Conservation (phyloP, 2,113 vertebrate genomes). For the Acrocephalus arundinaceus region DNA sequence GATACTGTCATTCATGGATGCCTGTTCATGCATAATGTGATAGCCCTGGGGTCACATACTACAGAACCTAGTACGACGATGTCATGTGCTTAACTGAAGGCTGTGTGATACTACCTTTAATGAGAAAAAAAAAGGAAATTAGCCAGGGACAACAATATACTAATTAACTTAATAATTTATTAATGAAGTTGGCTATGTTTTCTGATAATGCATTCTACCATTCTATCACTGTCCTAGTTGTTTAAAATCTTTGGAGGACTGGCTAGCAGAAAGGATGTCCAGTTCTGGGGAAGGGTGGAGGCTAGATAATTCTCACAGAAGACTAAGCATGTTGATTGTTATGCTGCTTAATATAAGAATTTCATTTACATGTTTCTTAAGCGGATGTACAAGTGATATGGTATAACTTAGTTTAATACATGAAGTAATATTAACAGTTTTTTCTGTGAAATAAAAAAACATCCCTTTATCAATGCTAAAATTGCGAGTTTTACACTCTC, state of each 20-base stretch:
- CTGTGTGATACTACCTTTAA: slow-evolving; percentile 50
- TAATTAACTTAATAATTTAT: slow-evolving; percentile 65
- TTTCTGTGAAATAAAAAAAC: not conserved
- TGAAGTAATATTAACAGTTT: not conserved
- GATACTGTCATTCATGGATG: slow-evolving; percentile 42
- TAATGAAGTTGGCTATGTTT: slow-evolving; percentile 54
- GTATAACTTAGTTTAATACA: not conserved
- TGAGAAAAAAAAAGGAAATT: slow-evolving; percentile 41
- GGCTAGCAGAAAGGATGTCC: not conserved
- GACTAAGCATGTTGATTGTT: not conserved
- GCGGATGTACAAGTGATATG: not conserved
- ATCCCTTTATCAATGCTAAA: not conserved
- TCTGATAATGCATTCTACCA: slow-evolving; percentile 7
- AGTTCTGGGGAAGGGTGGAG: not conserved
- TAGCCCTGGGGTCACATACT: slow-evolving; percentile 41
- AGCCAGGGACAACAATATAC: slow-evolving; percentile 60
- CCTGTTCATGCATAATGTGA: slow-evolving; percentile 61
- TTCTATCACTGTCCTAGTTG: not conserved
- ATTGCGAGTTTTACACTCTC: not conserved
- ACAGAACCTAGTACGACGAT: slow-evolving; percentile 35
- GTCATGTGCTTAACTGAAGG: slow-evolving; percentile 46
- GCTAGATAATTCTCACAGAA: not conserved
- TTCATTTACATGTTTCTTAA: not conserved
- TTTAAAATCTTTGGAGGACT: not conserved
- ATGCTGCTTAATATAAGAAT: not conserved